Conservation (phyloP, 2,888 invertebrate species). For the Coelogynopora nodosa region DNA sequence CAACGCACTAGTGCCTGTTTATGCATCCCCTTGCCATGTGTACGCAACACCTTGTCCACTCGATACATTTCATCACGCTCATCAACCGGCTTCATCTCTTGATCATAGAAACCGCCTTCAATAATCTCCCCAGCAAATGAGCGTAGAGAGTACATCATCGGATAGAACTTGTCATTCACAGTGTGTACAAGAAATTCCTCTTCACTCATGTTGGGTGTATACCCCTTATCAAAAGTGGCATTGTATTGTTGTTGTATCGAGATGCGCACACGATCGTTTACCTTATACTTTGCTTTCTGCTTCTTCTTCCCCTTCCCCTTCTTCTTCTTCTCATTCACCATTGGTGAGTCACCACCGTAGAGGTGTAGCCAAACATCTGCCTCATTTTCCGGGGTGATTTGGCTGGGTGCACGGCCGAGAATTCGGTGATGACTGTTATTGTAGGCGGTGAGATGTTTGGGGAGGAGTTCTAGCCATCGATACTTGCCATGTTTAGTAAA, state of each 20-base stretch:
- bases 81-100: background rate
- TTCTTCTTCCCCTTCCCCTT: background rate
- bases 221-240: background rate
- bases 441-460: background rate
- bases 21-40: background rate
- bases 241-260: background rate
- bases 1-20: background rate
- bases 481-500: background rate
- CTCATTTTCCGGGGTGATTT: too few relatives aligned
- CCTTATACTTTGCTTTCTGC: background rate
- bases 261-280: background rate
- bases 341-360: background rate
- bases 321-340: too few relatives aligned
- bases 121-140: background rate
- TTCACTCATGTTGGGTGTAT: background rate
- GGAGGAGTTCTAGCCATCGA: background rate
- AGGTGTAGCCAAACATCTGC: background rate
- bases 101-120: background rate
- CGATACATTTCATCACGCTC: background rate
- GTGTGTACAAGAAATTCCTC: background rate
- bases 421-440: too few relatives aligned
- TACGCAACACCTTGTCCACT: background rate
- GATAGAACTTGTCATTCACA: background rate
- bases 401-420: too few relatives aligned
- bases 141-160: background rate